Conservation (phyloP, 2,888 invertebrate species). For the Eristalis pertinax region DNA sequence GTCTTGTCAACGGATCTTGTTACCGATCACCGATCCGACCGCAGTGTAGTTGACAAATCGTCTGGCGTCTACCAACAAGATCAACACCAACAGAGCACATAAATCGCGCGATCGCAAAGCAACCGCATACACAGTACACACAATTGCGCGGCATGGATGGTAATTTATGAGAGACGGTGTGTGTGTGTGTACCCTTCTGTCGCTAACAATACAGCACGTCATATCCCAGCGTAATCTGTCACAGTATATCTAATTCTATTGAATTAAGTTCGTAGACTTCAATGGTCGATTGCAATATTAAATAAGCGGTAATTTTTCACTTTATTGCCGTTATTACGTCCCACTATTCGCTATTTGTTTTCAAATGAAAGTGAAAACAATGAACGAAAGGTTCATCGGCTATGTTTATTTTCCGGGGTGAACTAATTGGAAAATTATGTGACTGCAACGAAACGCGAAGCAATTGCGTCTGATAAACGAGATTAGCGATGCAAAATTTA, state of each 20-base stretch:
- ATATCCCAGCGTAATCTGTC: not conserved
- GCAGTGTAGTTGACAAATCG: constrained; percentile 47
- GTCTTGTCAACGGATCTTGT: not conserved
- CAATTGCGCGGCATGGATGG: not conserved
- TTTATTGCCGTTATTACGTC: constrained; percentile 39
- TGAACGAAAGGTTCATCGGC: constrained; percentile 18
- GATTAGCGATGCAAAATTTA: constrained; percentile 12
- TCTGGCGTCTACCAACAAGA: constrained; percentile 33
- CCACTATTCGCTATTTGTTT: constrained; percentile 5
- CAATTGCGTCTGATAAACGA: constrained; percentile 11
- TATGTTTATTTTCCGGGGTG: constrained; percentile 31
- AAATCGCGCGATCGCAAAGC: not conserved
- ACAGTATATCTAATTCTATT: constrained; percentile 50
- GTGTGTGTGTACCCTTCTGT: not conserved
- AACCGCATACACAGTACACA: not conserved
- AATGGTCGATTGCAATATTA: constrained; percentile 47
- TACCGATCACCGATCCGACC: constrained; percentile 5
- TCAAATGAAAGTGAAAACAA: constrained; percentile 58
- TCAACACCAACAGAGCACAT: constrained; percentile 1
- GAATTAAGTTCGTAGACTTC: constrained; percentile 56
- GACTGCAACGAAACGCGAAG: constrained; percentile 13
- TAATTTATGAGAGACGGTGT: not conserved
- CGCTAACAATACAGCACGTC: not conserved
- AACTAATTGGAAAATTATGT: constrained; percentile 41
- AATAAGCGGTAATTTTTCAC: constrained; percentile 56